Base-by-base conservation (phyloP, 2,888 invertebrate genomes). In the Drosophila austrosaltans region DNA sequence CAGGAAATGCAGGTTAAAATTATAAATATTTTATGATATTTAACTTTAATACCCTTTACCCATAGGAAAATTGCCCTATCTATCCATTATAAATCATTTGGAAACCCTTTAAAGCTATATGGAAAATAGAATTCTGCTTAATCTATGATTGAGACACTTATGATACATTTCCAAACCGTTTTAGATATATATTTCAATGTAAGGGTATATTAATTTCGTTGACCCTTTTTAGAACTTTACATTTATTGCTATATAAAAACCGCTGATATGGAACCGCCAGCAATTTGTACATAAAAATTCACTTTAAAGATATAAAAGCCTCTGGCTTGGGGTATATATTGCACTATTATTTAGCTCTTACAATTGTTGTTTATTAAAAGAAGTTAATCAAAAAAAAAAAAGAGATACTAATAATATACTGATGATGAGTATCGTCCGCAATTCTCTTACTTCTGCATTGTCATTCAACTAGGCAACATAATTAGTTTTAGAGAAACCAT, bases 21-120 rank as follows among this genome's bases (percentile, higher is more conserved):
- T 59, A 87, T 87, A 61, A 69, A 71, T 69, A 82, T 81, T 77
- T 62, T 64, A 68, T 60, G 25, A 56, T 30, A 61, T 66, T 32
- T 44, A n/a, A n/a, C 36, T 25, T 54, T 20, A 53, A 66, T 77
- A 7, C 7, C 48, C 32, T 65, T 36, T 36, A 32, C 4, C 8
- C 30, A 5, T 30, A 16, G 16, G 16, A 16, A 16, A 16, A 16
- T 16, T 16, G 16, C 16, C 16, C 16, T 16, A 16, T 16, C 16
- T 16, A 16, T 16, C 16, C 16, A 16, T 16, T 16, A 16, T 16
- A 16, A 1, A 16, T 16, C 16, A 16, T 16, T 16, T 16, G 16
- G 16, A 16, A 16, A 16, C 16, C 1, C 16, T 16, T 16, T 16
- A 16, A 16, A 16, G 16, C 16, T 16, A 16, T 16, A 16, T 16